Conservation (phyloP, 2,888 invertebrate genomes). For the Dynastes maya region DNA sequence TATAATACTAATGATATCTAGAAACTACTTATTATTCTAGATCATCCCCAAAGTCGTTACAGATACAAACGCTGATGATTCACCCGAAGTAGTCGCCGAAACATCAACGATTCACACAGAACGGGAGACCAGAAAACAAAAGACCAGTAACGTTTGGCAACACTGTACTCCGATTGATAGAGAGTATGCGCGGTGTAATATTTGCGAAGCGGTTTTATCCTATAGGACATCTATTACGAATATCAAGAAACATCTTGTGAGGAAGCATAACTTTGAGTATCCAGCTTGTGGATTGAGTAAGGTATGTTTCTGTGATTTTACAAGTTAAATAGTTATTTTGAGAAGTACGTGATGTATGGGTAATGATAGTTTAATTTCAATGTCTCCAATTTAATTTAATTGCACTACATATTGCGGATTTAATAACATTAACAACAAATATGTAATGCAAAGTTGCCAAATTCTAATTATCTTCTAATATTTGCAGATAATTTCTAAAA, state of each 20-base stretch:
- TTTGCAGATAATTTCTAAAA: background rate
- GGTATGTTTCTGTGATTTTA: background rate
- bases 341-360: too few relatives aligned
- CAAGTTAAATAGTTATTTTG: background rate
- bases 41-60: constrained; percentile 1
- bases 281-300: constrained; percentile 7
- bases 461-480: background rate
- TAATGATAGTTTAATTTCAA: too few relatives aligned
- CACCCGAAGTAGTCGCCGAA: background rate
- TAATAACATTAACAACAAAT: background rate
- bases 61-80: constrained; percentile 4
- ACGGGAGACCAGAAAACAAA: constrained; percentile 12
- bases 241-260: constrained; percentile 34
- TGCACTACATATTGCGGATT: too few relatives aligned
- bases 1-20: too few relatives aligned
- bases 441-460: too few relatives aligned
- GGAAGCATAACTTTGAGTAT: constrained; percentile 38
- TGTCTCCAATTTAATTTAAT: too few relatives aligned
- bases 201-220: constrained; percentile 32
- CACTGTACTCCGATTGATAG: constrained; percentile 31
- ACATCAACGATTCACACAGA: background rate
- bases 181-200: constrained; percentile 30
- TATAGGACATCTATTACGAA: constrained; percentile 39
- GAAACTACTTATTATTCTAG: background rate
- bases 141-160: constrained; percentile 40